Conservation (phyloP, 1,140 invertebrate species). For the Holotrichia oblita region DNA sequence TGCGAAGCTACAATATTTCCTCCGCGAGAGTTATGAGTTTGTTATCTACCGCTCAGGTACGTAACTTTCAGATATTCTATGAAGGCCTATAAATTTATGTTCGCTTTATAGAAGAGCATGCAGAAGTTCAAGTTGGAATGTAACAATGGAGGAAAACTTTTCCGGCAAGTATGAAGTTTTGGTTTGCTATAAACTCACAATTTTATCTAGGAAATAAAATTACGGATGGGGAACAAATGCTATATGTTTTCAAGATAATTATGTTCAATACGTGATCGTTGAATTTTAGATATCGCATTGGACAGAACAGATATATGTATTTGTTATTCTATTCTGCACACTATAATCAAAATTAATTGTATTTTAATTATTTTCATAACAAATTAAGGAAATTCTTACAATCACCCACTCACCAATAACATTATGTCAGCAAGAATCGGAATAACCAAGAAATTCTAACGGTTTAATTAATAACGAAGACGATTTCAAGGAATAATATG, state of each 20-base stretch:
- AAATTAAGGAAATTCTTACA: too few species aligned
- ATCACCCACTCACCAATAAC: too few species aligned
- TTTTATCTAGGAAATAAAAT: slow-evolving; percentile 12
- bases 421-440: too few species aligned
- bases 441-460: too few species aligned
- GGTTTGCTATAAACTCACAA: background rate
- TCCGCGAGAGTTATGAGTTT: slow-evolving; percentile 15
- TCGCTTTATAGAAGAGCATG: background rate
- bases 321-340: too few species aligned
- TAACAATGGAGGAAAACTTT: slow-evolving; percentile 3
- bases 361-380: too few species aligned
- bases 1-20: slow-evolving; percentile 25
- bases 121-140: background rate
- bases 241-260: background rate
- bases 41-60: slow-evolving; percentile 16
- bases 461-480: too few species aligned
- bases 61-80: slow-evolving; percentile 28
- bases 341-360: too few species aligned
- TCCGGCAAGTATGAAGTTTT: background rate
- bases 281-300: background rate
- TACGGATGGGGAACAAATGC: background rate
- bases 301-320: too few species aligned
- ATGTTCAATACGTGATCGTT: background rate
- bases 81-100: slow-evolving; percentile 23
- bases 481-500: too few species aligned